Base-by-base conservation (phyloP, 2,888 invertebrate species). In the Melitaea athalia region DNA sequence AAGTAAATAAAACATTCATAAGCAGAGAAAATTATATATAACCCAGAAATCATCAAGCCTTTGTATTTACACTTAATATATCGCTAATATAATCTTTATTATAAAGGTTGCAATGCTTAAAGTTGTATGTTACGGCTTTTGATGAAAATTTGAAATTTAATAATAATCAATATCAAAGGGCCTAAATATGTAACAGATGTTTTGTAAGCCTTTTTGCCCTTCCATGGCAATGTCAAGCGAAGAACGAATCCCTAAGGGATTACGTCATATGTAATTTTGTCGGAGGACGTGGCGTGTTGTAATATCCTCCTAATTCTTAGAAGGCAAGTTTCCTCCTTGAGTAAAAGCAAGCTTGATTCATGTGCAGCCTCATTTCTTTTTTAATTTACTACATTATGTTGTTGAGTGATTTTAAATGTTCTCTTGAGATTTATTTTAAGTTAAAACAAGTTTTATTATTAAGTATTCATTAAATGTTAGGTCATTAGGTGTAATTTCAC, bases 321-420 rank as follows among this genome's bases (percentile, higher is more conserved):
- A 81, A 81, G 67, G 68, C 60, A 14, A 76, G 73, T 79, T 80
- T 80, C 77, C 78, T 79, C 68, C 74, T 76, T 73, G 76, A 75
- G 77, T 78, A 75, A 79, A 78, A 77, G 73, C 68, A 63, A 61
- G 69, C 74, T 67, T 81, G 81, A 82, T 68, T 81, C 80, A 81
- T 76, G 69, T 69, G 70, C 68, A 57, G 68, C 71, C 72, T 67
- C 33, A 68, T 72, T 67, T 72, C 57, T 57, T 57, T 57, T 55
- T 57, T 57, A 57, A 42, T 57, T 15, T 15, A 42, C 57, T 7
- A 55, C n/a, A 42, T 5, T 7, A 57, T 8, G 11, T 14, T 33
- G 31, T 52, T 5, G 17, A 31, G 12, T 52, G 17, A 24, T 11
- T 52, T 52, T 24, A 24, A 52, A 24, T 24, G 24, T 11, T 12